Evolutionary conservation across 2,797 vertebrate species (phyloP).

Genomic region (Apogon talboti): DNA sequence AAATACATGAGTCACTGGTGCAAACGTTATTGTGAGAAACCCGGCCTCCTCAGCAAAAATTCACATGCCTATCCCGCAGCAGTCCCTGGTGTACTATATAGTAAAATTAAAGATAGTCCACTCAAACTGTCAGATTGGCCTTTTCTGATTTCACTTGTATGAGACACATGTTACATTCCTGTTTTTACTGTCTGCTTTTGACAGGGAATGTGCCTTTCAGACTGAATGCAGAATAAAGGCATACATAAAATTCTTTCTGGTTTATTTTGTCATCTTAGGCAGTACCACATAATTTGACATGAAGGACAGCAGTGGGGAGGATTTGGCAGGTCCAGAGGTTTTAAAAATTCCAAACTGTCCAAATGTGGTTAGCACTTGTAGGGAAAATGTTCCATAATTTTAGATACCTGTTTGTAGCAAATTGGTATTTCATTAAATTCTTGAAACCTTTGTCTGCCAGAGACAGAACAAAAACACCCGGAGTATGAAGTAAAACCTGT

Average conservation of each 20-base stretch:
- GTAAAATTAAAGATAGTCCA: slow-evolving; percentile 41
- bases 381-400: slow-evolving; percentile 55
- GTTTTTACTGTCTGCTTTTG: slow-evolving; percentile 12
- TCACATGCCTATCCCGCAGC: slow-evolving; percentile 39
- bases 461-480: background rate
- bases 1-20: slow-evolving; percentile 51
- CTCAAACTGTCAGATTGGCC: slow-evolving; percentile 7
- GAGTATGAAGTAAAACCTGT: background rate
- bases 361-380: slow-evolving; percentile 66
- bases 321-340: slow-evolving; percentile 63
- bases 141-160: slow-evolving; percentile 18
- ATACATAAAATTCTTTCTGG: slow-evolving; percentile 55
- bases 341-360: slow-evolving; percentile 68
- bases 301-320: slow-evolving; percentile 64
- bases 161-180: background rate
- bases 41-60: slow-evolving; percentile 35
- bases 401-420: slow-evolving; percentile 52
- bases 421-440: slow-evolving; percentile 33
- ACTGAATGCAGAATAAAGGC: slow-evolving; percentile 41
- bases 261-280: slow-evolving; percentile 64
- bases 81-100: slow-evolving; percentile 43
- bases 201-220: slow-evolving; percentile 42
- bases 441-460: slow-evolving; percentile 3
- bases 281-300: slow-evolving; percentile 68
- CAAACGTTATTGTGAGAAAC: slow-evolving; percentile 49